These are phyloP conservation scores for Nycteola revayana DNA, from an alignment of 2,888 invertebrate genomes.

Conservation along the genomic window DNA sequence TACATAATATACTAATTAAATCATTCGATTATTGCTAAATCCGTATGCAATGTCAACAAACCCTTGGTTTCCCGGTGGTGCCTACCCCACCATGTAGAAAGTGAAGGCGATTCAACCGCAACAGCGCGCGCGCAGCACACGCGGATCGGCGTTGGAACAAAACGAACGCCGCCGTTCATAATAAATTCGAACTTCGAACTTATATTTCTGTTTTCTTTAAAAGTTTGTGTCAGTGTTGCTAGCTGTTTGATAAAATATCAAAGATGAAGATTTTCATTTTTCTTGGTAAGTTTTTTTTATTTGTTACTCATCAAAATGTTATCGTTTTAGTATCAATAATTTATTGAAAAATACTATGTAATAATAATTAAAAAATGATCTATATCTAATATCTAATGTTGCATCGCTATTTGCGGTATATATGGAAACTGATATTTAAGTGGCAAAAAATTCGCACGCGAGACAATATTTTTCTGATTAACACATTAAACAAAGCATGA, in stretches of 20 bases:
- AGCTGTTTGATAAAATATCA: conserved; percentile 35
- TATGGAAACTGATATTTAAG: conserved; percentile 8
- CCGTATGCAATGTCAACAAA: conserved; percentile 60
- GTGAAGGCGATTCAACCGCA: conserved; percentile 62
- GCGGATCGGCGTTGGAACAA: conserved; percentile 65
- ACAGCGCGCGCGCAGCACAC: conserved; percentile 56
- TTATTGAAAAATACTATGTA: not conserved
- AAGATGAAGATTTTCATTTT: conserved; percentile 64
- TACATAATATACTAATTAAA: conserved; percentile 15
- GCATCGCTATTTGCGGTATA: too few species aligned
- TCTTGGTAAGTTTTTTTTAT: conserved; percentile 58
- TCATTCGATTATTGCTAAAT: conserved; percentile 18
- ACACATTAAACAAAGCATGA: conserved; percentile 30
- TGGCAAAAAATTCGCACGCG: conserved; percentile 24
- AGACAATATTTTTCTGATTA: conserved; percentile 20
- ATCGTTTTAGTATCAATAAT: too few species aligned
- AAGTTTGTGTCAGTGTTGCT: conserved; percentile 61
- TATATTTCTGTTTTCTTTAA: conserved; percentile 30
- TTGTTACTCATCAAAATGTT: too few species aligned
- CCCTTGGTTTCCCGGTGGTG: conserved; percentile 65
- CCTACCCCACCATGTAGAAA: conserved; percentile 76
- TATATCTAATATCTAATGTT: too few species aligned
- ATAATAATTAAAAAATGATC: not conserved
- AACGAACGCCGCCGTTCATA: conserved; percentile 60
- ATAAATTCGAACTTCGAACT: conserved; percentile 40